Base-by-base conservation (phyloP, 2,888 invertebrate species). In the Rhimphoctona megacephalus region DNA sequence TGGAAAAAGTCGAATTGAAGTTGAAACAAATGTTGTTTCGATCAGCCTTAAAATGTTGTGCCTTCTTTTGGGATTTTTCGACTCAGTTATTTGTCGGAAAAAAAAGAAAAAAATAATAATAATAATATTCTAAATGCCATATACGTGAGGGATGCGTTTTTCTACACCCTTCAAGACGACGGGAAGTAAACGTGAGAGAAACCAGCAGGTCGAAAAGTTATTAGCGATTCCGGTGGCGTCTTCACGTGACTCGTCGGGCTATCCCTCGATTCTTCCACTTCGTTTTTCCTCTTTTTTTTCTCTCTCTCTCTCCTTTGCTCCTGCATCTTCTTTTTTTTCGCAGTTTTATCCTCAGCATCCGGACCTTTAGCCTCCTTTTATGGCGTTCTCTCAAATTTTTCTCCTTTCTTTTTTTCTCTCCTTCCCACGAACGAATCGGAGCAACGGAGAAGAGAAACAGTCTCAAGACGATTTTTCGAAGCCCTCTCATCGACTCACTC, bases 141-240 rank as follows among this genome's bases (percentile, higher is more conserved):
- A 36, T 54, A 22, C 57, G 39, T 66, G 25, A 43, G 52, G 66
- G 66, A 49, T 70, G 43, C 57, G 57, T 80, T 80, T 61, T 70
- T 80, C 61, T n/a, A 36, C 43, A 7, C 30, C 36, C 46, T 14
- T 22, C 33, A 19, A 66, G 80, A 61, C 52, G 54, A 57, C 66
- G 69, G 78, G 36, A 77, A 49, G 77, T 14, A 52, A 39, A 72
- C 72, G 73, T 22, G 52, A 66, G 57, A 36, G 73, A 54, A 22
- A 64, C 19, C 17, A 25, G 61, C 69, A 78, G 74, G 61, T 73
- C 49, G 39, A 74, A 74, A 74, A 74, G 90, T 91, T 91, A 92
- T 92, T 91, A 92, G 91, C 89, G 91, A 92, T 92, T 92, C 92
- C 90, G 89, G 89, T 87, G 89, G 90, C 89, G 92, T 92, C 90